phyloP scores from a whole-genome alignment of 2,888 invertebrate genomes.

The Tiliacea aurago region DNA sequence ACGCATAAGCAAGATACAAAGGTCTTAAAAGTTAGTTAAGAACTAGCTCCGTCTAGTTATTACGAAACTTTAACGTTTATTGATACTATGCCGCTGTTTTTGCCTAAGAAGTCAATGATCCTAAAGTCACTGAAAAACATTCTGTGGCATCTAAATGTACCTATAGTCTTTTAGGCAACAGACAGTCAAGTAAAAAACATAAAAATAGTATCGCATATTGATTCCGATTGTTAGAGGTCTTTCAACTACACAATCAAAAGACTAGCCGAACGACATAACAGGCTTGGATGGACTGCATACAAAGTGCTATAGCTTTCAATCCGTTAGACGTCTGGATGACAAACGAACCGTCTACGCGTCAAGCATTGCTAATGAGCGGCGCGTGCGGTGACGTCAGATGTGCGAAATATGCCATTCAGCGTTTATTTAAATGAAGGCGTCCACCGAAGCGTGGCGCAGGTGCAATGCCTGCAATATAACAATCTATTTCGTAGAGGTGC shows the following conservation, averaged over 20 bases:
- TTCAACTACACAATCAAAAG: slow-evolving; percentile 42
- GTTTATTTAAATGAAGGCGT: slow-evolving; percentile 32
- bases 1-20: too few relatives aligned
- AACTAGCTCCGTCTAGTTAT: background rate
- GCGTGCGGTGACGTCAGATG: slow-evolving; percentile 56
- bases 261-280: slow-evolving; percentile 53
- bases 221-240: slow-evolving; percentile 44
- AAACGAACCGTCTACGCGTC: slow-evolving; percentile 34
- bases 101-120: background rate
- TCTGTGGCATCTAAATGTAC: background rate
- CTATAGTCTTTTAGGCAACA: background rate
- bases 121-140: background rate
- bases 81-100: background rate
- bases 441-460: slow-evolving; percentile 1
- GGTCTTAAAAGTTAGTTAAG: too few relatives aligned
- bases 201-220: slow-evolving; percentile 30
- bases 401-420: slow-evolving; percentile 45
- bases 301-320: slow-evolving; percentile 29
- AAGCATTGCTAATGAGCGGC: slow-evolving; percentile 54
- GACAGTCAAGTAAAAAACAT: background rate
- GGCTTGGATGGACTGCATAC: slow-evolving; percentile 19
- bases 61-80: background rate
- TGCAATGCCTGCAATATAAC: background rate
- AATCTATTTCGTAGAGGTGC: background rate
- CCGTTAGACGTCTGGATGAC: slow-evolving; percentile 52